Evolutionary conservation across 2,888 invertebrate species (phyloP), one percentile per base, ranked within the genome.

Genomic region (Gnatocerus cornutus): DNA sequence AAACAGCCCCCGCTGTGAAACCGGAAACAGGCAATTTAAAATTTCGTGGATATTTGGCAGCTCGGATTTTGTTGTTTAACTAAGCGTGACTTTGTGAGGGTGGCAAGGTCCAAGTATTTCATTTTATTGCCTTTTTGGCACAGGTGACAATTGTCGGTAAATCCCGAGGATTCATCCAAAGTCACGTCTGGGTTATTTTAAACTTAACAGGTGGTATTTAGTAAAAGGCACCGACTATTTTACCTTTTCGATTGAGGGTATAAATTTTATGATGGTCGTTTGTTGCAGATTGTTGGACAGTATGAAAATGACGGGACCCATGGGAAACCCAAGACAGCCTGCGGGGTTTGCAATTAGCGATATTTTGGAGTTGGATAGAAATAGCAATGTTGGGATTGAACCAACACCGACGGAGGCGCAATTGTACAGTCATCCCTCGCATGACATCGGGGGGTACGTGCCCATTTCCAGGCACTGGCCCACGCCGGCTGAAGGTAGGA

Each of bases 271-370:
- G 39, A 41, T 14, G 13, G 30, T 59, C 29, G 75, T 80, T 75
- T 78, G 73, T 88, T 88, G 8, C 88, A 95, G 95, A 80, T 87
- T 95, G 69, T 86, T 95, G 83, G 95, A 95, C 83, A 92, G 91
- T 78, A 93, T 93, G 89, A 93, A 93, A 85, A 91, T 93, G 88
- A 92, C 92, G 0, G 91, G 91, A 3, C 75, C 77, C 52, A 71
- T 74, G 12, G 74, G 79, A 50, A 78, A 74, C 59, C 92, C 92
- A 80, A 88, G 93, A 77, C 83, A 82, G 71, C 89, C 93, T 0
- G 92, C 92, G 45, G 94, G 96, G 70, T 97, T 97, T 85, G 95
- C 95, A 81, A 97, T 97, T 80, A 94, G 96, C 78, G 97, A 97
- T 84, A 97, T 97, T 80, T 87, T 97, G 80, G 96, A 97, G 78